Evolutionary conservation across 2,797 vertebrate species (phyloP), one percentile per base, ranked within the genome.

Genomic region (Mustela erminea): DNA sequence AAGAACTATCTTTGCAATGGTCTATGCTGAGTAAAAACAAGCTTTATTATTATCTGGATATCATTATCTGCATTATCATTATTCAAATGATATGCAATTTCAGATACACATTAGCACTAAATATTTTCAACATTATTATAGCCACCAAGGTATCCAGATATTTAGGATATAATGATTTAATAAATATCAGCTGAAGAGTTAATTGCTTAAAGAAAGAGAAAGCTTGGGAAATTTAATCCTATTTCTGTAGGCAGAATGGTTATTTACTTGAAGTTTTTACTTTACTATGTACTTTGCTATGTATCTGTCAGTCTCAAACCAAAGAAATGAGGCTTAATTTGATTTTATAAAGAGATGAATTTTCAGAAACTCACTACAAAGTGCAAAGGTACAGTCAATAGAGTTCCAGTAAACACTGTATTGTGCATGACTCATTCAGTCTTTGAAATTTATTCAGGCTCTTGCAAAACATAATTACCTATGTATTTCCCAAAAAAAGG

Each of bases 391-490:
- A 84, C 4, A 54, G 18, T 70, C n/a, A 83, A 90, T 62, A 90
- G 93, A 94, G 66, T 88, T 78, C 38, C 88, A 95, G 87, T 93
- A 86, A 87, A 64, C 77, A 41, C 8, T n/a, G n/a, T 41, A 43
- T 62, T 92, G 2, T 77, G 52, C 78, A 56, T 95, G 93, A 97
- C 58, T 95, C 93, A 93, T n/a, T 54, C 41, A 17, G 21, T n/a
- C 96, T 97, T 95, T 93, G n/a, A 94, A 83, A 86, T 90, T 78
- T 87, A 80, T 90, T 97, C 72, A 93, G 7, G 8, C 20, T 96
- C 85, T 95, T 93, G 13, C 2, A 93, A 97, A 95, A 87, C 12
- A 82, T 90, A 93, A 96, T 97, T 97, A 82, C 46, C 8, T 74
- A 35, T 29, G 12, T 8, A 68, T 89, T 89, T 77, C 62, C 29